Conservation (phyloP, 1,140 invertebrate genomes). For the Ceratosolen fusciceps region DNA sequence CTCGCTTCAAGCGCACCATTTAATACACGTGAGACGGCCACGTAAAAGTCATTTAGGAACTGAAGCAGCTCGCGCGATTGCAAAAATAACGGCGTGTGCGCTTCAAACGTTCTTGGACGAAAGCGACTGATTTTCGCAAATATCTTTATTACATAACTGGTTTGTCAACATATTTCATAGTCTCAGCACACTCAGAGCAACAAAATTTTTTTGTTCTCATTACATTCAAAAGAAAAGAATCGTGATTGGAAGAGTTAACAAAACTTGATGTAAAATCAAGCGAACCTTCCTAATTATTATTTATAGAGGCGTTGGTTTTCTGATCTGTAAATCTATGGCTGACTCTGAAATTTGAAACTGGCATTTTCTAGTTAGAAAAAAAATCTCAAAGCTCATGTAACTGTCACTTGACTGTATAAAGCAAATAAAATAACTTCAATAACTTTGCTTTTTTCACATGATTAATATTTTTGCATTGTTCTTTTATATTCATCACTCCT, state of each 20-base stretch:
- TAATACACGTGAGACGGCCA: background rate
- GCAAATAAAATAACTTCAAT: constrained; percentile 29
- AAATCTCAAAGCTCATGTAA: background rate
- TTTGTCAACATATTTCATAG: background rate
- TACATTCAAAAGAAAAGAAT: constrained; percentile 17
- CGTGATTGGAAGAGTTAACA: constrained; percentile 27
- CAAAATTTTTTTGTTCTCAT: constrained; percentile 15
- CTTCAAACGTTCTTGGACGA: constrained; percentile 36
- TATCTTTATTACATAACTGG: constrained; percentile 19
- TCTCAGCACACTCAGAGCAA: background rate
- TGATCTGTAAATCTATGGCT: background rate
- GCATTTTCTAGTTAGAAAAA: constrained; percentile 22
- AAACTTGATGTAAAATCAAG: constrained; percentile 63
- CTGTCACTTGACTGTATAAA: background rate
- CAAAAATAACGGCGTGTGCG: constrained; percentile 23
- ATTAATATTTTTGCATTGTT: background rate
- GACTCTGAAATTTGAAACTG: background rate
- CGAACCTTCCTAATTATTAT: constrained; percentile 58
- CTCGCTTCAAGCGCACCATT: background rate
- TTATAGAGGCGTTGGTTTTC: background rate
- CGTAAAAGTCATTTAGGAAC: constrained; percentile 35
- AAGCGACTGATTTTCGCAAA: constrained; percentile 30
- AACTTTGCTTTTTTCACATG: constrained; percentile 2
- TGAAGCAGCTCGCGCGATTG: constrained; percentile 29
- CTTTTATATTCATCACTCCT: background rate